Base-by-base conservation (phyloP, 1,140 invertebrate species). In the Drosophila sproati region DNA sequence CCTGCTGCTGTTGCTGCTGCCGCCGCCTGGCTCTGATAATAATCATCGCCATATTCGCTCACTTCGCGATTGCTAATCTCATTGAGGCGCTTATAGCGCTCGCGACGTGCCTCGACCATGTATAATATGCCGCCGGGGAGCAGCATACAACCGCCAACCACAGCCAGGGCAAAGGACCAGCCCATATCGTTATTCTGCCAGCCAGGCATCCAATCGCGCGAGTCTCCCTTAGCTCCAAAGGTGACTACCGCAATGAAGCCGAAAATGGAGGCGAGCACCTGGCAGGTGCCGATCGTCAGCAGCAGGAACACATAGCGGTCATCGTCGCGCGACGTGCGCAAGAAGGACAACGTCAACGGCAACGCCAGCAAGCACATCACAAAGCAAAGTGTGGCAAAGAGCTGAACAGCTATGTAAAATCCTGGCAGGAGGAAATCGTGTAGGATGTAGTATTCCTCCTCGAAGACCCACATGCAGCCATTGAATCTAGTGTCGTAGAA, bases 151-250 rank as follows among this genome's bases (percentile, higher is more conserved):
- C 95, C 95, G 28, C 97, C 97, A 12, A 98, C 93, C 6, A 96
- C 96, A 41, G 95, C 97, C 20, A 99, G 93, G 4, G 96, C 98
- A 93, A 95, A 99, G 2, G 98, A 98, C 98, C 98, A 99, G 3
- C 98, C 96, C n/a, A 99, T 94, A 89, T 98, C 96, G 93, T 99
- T 99, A 85, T 98, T 97, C 81, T 99, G 97, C 95, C 98, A 98
- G 85, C 98, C 95, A 0, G 98, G 98, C 97, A 99, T 98, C 98
- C 98, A 99, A 83, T 97, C 96, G 31, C 98, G 93, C 2, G 97
- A 96, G 93, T 99, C 97, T 7, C 98, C 98, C 86, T 96, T 94
- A 1, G 96, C 95, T 34, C 98, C 98, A 93, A 99, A 99, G 31
- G 94, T 94, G 0, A 94, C 92, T 12, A 95, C 94, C 8, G 94